Conservation (phyloP, 2,113 vertebrate genomes). For the Pelecanoides urinatrix region DNA sequence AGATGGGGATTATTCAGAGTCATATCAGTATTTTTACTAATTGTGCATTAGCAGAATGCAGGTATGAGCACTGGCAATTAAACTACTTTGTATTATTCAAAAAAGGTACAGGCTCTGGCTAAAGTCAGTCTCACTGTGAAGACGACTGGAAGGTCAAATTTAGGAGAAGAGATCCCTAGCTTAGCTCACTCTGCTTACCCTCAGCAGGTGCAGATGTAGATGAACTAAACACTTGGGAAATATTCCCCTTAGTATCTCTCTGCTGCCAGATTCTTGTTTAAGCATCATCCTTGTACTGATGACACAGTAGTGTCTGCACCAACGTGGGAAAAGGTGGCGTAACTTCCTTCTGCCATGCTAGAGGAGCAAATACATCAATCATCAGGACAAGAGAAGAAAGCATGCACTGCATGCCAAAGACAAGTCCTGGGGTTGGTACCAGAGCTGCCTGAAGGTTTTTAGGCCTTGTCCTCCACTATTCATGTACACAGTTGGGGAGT, state of each 20-base stretch:
- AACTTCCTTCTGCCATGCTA: neutral
- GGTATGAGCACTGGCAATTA: neutral
- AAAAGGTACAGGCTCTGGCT: neutral
- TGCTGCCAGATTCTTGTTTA: neutral
- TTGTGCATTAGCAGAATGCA: neutral
- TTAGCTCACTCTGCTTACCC: neutral
- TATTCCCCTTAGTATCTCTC: neutral
- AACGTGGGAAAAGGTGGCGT: neutral
- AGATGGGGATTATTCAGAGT: neutral
- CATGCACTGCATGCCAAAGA: fast-evolving
- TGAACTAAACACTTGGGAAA: neutral
- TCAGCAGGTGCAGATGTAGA: neutral
- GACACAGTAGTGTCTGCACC: neutral
- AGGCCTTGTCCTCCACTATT: neutral
- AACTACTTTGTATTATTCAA: neutral
- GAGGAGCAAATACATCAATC: neutral
- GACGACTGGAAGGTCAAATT: neutral
- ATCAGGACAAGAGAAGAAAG: neutral
- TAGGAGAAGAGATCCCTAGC: neutral
- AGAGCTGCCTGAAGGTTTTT: neutral
- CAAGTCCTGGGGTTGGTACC: neutral
- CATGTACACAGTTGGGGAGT: neutral
- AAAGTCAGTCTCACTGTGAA: neutral
- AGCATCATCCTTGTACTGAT: neutral
- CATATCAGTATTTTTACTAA: neutral